Conservation (phyloP, 2,888 invertebrate species). For the Ypsolopha scabrella region DNA sequence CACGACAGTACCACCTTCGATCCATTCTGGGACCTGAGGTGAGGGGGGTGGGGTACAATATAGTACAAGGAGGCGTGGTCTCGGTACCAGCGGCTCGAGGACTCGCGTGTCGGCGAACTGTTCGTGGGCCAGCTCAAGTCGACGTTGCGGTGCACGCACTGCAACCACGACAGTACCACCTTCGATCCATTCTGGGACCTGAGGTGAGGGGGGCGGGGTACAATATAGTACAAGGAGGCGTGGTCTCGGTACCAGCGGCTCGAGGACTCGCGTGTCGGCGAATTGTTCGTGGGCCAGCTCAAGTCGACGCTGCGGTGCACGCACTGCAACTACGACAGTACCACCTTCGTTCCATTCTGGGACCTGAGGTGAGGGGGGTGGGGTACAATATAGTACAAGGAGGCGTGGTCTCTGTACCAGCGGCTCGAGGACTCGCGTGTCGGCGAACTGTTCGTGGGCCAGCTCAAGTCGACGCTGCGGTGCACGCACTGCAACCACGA, state of each 20-base stretch:
- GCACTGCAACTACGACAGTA: constrained; percentile 88
- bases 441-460: constrained; percentile 94
- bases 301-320: constrained; percentile 92
- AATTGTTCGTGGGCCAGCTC: constrained; percentile 93
- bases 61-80: constrained; percentile 94
- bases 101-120: constrained; percentile 89
- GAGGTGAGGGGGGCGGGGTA: constrained; percentile 58
- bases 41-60: constrained; percentile 1
- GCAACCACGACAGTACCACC: constrained; percentile 91
- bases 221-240: too few relatives aligned
- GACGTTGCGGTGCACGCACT: constrained; percentile 88
- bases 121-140: constrained; percentile 96
- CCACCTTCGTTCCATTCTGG: constrained; percentile 97
- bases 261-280: constrained; percentile 90
- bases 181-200: constrained; percentile 98
- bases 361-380: constrained; percentile 76
- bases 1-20: constrained; percentile 94
- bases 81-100: constrained; percentile 87
- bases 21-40: constrained; percentile 95
- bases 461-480: constrained; percentile 89
- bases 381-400: too few relatives aligned
- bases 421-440: constrained; percentile 90
- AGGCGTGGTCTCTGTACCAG: constrained; percentile 89
- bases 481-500: constrained; percentile 91
- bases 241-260: constrained; percentile 90